Evolutionary conservation across 2,888 invertebrate species (phyloP), one percentile per base, ranked within the genome.

Genomic region (Embidobia sp.): DNA sequence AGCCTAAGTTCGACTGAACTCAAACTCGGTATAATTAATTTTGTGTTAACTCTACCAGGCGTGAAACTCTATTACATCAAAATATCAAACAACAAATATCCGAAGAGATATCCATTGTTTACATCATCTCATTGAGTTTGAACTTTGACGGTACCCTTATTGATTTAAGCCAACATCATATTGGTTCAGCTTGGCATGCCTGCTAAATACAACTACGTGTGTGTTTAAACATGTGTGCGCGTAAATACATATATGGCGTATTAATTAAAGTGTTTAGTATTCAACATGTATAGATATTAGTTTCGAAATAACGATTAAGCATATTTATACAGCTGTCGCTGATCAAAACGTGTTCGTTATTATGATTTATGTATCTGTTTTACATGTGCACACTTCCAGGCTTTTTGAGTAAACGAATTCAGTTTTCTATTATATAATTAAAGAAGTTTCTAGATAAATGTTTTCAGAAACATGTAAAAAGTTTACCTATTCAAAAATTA

Each of bases 21-120:
- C 44, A 35, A 70, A 77, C 70, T 66, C 40, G 59, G 67, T 67
- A 67, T 77, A 77, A 77, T 73, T 77, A 77, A 77, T 73, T 72
- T 67, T 61, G 67, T 63, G 67, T 67, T 77, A 77, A 72, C 72
- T 73, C 55, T 49, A 53, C 67, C 72, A 70, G 61, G 67, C 72
- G 72, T 67, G 77, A 72, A 77, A 77, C 72, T 72, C 73, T 67
- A 77, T 77, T 77, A 77, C 72, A 77, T 67, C 73, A 67, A 77
- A 77, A 77, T 77, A 73, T 73, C 72, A 77, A 46, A 72, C 66
- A 77, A 61, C 77, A 72, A 55, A 73, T 67, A 77, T 73, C 63
- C 57, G 63, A 77, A 73, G 66, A 77, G 66, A 66, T 73, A 77
- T 77, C 77, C 42, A 77, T 77, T 77, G 73, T 77, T 77, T 77